Evolutionary conservation across 2,888 invertebrate species (phyloP), one percentile per base, ranked within the genome.

Genomic region (Mycogona germanica): DNA sequence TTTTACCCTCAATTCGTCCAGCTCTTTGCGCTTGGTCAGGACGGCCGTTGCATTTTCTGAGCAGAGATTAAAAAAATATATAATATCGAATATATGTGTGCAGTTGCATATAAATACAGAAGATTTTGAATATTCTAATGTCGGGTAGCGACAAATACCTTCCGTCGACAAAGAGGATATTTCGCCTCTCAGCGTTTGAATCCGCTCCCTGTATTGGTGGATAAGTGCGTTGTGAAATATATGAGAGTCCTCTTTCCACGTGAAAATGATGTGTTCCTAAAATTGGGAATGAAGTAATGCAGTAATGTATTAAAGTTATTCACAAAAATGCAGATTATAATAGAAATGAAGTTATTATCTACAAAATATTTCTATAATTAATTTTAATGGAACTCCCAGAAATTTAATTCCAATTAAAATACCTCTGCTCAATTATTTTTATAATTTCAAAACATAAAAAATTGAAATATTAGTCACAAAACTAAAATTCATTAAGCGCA

Each of bases 191-290:
- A 70, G 62, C 3, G 53, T 53, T 47, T 70, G 67, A 9, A 74
- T 68, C 51, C 83, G 83, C 62, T 89, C 87, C 59, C 86, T 79
- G 64, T 96, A 93, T 68, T 88, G 85, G 65, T 86, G 85, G 3
- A 93, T 80, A 48, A 98, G 73, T 2, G 85, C 83, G 67, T 97
- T 93, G 69, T 98, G 97, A 64, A 93, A 87, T 46, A 84, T 67
- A 0, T 87, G 76, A 65, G 83, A 86, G 0, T 76, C 77, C 61
- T 98, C 97, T 58, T 81, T 78, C 92, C 96, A 96, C 2, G 79
- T 78, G 58, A 84, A 78, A 28, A 98, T 87, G 0, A 97, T 81
- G 67, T 98, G 95, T 67, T 97, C 96, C 74, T 77, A 62, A 52
- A 62, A 61, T 41, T 51, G 29, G 55, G 53, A 59, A 26, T 51